Conservation (phyloP, 2,113 vertebrate genomes). For the Vombatus ursinus region DNA sequence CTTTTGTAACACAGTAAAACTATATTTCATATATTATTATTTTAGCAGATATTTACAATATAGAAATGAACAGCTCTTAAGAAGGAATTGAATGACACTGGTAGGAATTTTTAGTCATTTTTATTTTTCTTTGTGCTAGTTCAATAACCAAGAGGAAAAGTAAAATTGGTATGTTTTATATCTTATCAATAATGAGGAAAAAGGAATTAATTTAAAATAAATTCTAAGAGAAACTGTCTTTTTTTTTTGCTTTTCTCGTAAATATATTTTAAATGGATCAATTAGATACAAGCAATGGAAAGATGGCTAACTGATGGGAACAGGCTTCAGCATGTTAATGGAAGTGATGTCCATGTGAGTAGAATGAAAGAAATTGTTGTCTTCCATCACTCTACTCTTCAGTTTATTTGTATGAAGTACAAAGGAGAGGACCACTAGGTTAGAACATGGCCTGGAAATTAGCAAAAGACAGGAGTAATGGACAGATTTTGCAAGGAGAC, state of each 20-base stretch:
- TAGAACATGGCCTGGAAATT: not conserved
- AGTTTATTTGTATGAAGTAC: not conserved
- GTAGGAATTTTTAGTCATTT: not conserved
- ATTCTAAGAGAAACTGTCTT: not conserved
- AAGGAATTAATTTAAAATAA: not conserved
- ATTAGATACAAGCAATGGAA: not conserved
- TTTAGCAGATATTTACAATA: constrained; percentile 19
- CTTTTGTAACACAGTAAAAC: not conserved
- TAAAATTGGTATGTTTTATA: not conserved
- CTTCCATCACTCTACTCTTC: not conserved
- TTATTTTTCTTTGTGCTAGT: not conserved
- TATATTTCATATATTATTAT: not conserved
- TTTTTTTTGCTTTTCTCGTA: not conserved
- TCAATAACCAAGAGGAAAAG: not conserved
- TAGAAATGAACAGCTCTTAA: constrained; percentile 2
- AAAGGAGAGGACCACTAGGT: not conserved
- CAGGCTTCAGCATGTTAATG: not conserved
- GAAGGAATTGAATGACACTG: not conserved
- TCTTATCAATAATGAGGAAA: not conserved
- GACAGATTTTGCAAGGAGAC: not conserved
- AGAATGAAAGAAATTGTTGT: not conserved
- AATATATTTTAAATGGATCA: not conserved
- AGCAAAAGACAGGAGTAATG: not conserved
- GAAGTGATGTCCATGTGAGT: not conserved
- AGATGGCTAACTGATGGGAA: not conserved